Conservation (phyloP, 2,797 vertebrate species). For the Chanos chanos region DNA sequence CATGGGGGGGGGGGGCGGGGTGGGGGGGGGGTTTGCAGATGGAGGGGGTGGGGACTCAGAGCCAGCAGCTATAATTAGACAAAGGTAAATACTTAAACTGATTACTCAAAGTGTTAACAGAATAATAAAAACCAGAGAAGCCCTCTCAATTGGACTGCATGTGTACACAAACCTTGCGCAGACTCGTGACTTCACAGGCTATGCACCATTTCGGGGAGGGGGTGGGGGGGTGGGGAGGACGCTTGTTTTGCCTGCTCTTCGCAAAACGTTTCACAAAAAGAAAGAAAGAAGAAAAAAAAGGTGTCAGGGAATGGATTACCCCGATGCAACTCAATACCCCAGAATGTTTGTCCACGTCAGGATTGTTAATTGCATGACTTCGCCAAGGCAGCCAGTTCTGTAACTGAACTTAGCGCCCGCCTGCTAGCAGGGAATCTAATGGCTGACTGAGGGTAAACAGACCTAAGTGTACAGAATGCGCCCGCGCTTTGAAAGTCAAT, state of each 20-base stretch:
- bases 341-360: slow-evolving; percentile 60
- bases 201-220: too few species aligned
- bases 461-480: slow-evolving; percentile 36
- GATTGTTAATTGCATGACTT: slow-evolving; percentile 61
- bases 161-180: slow-evolving; percentile 11
- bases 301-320: slow-evolving; percentile 43
- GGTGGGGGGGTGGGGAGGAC: too few species aligned
- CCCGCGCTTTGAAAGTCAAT: not conserved
- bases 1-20: slow-evolving; percentile 44
- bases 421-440: slow-evolving; percentile 36
- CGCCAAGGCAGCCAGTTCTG: slow-evolving; percentile 52
- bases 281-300: not conserved
- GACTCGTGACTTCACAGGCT: too few species aligned
- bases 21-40: too few species aligned
- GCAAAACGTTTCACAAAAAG: not conserved
- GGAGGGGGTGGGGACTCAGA: slow-evolving; percentile 59
- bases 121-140: slow-evolving; percentile 60
- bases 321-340: slow-evolving; percentile 54
- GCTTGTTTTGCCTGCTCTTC: too few species aligned
- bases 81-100: slow-evolving; percentile 67
- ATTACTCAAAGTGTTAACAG: slow-evolving; percentile 67
- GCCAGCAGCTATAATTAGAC: slow-evolving; percentile 80
- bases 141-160: slow-evolving; percentile 28
- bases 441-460: slow-evolving; percentile 43
- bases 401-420: slow-evolving; percentile 42